Evolutionary conservation across 1,140 invertebrate species (phyloP), one percentile per base, ranked within the genome.

Genomic region (Drosophila ficusphila): DNA sequence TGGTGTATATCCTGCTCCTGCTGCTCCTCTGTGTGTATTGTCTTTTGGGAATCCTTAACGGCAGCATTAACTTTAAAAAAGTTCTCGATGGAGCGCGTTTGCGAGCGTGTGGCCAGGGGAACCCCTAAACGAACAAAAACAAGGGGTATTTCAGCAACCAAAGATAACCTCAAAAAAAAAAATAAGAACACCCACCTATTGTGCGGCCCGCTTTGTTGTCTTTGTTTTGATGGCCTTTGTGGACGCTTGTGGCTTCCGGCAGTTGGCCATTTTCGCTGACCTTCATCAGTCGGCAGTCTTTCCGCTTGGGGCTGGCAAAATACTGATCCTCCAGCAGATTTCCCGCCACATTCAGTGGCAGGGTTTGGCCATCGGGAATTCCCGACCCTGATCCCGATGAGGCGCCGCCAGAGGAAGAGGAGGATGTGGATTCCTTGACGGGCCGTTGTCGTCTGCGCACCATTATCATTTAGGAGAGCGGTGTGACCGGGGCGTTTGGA

Each of bases 281-380:
- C 47, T 81, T 77, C 72, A 82, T 90, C 16, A 91, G 61, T 60
- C 90, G 90, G 47, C 90, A 91, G 60, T 91, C 90, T 90, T 91
- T 91, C 49, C 91, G 81, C 71, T 91, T 91, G 12, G 91, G 91
- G 39, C 91, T 91, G 19, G 89, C 90, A 86, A 86, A 91, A 48
- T 88, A 90, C 78, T 90, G 89, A 73, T 91, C 90, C 48, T 91
- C 90, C 36, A 90, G 57, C 23, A 88, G 27, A 33, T 52, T 54
- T n/a, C 52, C 56, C 23, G 67, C 69, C 36, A 68, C 69, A 54
- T 67, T 76, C 8, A 62, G 36, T 6, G 81, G 31, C 53, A 68
- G 18, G 12, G 61, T 18, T 16, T 64, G 16, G 12, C 57, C 65
- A 14, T 52, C 42, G 18, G 61, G 14, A 12, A 62, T 36, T 7